Base-by-base conservation (phyloP, 37 sponge, comb jelly and placozoan genomes). In the Theonella swinhoei region DNA sequence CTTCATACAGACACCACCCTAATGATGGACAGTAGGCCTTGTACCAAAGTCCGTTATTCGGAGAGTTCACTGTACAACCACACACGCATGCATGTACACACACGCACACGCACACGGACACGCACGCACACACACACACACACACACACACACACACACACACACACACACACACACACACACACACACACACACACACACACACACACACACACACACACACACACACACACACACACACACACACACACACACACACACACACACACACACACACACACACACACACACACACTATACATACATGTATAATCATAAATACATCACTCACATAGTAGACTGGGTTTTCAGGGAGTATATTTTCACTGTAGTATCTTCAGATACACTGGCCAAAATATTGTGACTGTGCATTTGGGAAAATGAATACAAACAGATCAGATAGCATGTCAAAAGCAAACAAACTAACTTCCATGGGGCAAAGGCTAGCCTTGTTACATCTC, bases 391-490 rank as follows among this genome's bases (percentile, higher is more conserved):
- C 26, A 89, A 29, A 2, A 89, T 60, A 59, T n/a, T 24, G 8
- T 69, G 67, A 67, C 88, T 87, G 62, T 19, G 59, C 4, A 54
- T 47, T 4, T 71, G 72, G 72, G 29, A 35, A 4, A 22, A 4
- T 32, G 14, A 5, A 32, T 37, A 5, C 22, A 33, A 5, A 35
- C 7, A 38, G 8, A 17, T 38, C 14, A 66, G 31, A 14, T 7
- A 47, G 7, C 7, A 47, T 47, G 54, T 7, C 54, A 47, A 14
- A 14, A n/a, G n/a, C n/a, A n/a, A n/a, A n/a, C n/a, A n/a, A 19
- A 78, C 87, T 86, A 64, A 86, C 87, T 86, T 73, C 87, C 87
- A 86, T 1, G 87, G 89, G 36, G 89, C 78, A 75, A 89, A 89
- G 22, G 84, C 60, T 33, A 89, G 60, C 42, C 76, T 83, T 54